Evolutionary conservation across 2,888 invertebrate genomes (phyloP).

Genomic region (Nudaria mundana): DNA sequence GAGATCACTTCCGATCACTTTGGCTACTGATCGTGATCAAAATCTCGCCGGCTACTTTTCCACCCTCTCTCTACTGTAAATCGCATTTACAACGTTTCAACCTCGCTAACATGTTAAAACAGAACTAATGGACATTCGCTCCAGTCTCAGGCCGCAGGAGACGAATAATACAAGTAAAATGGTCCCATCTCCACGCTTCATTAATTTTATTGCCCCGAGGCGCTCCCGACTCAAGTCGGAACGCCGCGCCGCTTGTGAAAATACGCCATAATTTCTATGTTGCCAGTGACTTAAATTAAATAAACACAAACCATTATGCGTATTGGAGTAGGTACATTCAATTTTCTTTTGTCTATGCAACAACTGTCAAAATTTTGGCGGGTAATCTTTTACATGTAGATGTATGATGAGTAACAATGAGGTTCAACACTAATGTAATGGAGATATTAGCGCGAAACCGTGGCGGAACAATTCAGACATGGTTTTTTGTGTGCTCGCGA

Average conservation of each 20-base stretch:
- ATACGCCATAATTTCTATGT: slow-evolving; percentile 74
- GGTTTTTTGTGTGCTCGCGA: slow-evolving; percentile 73
- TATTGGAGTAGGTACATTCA: slow-evolving; percentile 63
- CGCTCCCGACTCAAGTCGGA: slow-evolving; percentile 67
- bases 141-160: slow-evolving; percentile 79
- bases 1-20: slow-evolving; percentile 55
- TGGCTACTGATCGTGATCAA: slow-evolving; percentile 66
- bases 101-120: slow-evolving; percentile 82
- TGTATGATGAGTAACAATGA: slow-evolving; percentile 50
- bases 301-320: slow-evolving; percentile 74
- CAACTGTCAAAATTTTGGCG: slow-evolving; percentile 74
- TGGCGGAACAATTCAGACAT: slow-evolving; percentile 77
- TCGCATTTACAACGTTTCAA: slow-evolving; percentile 81
- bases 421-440: slow-evolving; percentile 69
- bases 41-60: slow-evolving; percentile 73
- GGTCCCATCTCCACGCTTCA: slow-evolving; percentile 81
- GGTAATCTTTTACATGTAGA: slow-evolving; percentile 67
- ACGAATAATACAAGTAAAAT: slow-evolving; percentile 82
- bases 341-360: slow-evolving; percentile 67
- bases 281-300: slow-evolving; percentile 77
- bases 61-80: slow-evolving; percentile 77
- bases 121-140: slow-evolving; percentile 82
- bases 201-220: slow-evolving; percentile 80
- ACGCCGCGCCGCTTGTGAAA: slow-evolving; percentile 60
- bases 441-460: slow-evolving; percentile 77